Evolutionary conservation across 2,888 invertebrate species (phyloP).

Genomic region (Hyppa rectilinea): DNA sequence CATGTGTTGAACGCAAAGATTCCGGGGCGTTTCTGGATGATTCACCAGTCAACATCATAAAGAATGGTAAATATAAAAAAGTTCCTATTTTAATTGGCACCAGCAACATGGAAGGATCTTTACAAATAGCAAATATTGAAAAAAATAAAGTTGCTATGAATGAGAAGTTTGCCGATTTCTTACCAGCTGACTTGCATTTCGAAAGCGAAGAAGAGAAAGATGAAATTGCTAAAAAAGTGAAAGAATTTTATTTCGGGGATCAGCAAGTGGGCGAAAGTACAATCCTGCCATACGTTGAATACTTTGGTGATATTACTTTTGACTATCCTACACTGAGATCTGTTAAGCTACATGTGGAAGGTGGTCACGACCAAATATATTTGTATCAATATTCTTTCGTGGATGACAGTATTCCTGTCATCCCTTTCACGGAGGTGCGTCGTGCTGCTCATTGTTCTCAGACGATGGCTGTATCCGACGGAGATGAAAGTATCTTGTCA

Average conservation of each 20-base stretch:
- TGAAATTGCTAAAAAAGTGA: slow-evolving; percentile 63
- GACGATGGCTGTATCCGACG: slow-evolving; percentile 57
- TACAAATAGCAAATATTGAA: slow-evolving; percentile 19
- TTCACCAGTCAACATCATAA: slow-evolving; percentile 46
- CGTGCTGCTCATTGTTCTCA: slow-evolving; percentile 75
- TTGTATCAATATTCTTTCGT: slow-evolving; percentile 74
- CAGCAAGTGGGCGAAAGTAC: slow-evolving; percentile 57
- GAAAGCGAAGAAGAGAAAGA: slow-evolving; percentile 65
- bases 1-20: slow-evolving; percentile 45
- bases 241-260: slow-evolving; percentile 75
- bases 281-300: slow-evolving; percentile 65
- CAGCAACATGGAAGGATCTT: slow-evolving; percentile 46
- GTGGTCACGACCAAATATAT: slow-evolving; percentile 70
- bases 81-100: slow-evolving; percentile 50
- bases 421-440: slow-evolving; percentile 66
- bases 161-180: slow-evolving; percentile 70
- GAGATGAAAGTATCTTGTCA: slow-evolving; percentile 43
- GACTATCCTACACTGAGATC: slow-evolving; percentile 69
- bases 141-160: slow-evolving; percentile 69
- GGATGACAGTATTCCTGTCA: slow-evolving; percentile 63
- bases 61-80: slow-evolving; percentile 37
- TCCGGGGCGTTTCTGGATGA: slow-evolving; percentile 28
- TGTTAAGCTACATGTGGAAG: slow-evolving; percentile 63
- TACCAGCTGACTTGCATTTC: slow-evolving; percentile 74
- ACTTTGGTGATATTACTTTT: slow-evolving; percentile 78